These are phyloP conservation scores for Anguilla marmorata DNA, from an alignment of 2,797 vertebrate species.

Conservation along the genomic window DNA sequence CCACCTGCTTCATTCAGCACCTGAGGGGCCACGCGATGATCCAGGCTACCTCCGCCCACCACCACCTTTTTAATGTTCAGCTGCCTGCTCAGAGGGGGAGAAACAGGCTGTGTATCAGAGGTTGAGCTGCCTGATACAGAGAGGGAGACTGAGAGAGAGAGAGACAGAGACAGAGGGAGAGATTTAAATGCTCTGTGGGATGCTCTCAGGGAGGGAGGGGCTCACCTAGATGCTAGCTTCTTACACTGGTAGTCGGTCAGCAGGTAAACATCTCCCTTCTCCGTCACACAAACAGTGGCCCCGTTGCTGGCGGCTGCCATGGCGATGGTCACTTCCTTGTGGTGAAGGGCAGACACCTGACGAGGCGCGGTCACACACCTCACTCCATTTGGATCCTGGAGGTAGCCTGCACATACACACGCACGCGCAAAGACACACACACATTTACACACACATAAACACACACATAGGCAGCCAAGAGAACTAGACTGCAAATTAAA, in stretches of 20 bases:
- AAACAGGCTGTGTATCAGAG: neutral
- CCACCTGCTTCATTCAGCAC: slow-evolving; percentile 85
- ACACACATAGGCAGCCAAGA: neutral
- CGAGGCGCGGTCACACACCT: slow-evolving; percentile 85
- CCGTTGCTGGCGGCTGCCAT: slow-evolving; percentile 90
- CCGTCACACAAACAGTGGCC: slow-evolving; percentile 89
- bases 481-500: neutral
- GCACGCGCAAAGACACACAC: neutral
- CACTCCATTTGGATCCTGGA: slow-evolving; percentile 94
- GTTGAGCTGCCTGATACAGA: neutral
- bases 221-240: slow-evolving; percentile 93
- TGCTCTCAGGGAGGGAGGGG: slow-evolving; percentile 14
- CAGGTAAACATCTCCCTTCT: slow-evolving; percentile 91
- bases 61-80: slow-evolving; percentile 93
- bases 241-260: slow-evolving; percentile 95
- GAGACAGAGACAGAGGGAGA: neutral
- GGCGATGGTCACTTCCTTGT: slow-evolving; percentile 84
- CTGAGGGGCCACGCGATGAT: slow-evolving; percentile 86
- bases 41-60: slow-evolving; percentile 87
- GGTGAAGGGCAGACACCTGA: slow-evolving; percentile 92
- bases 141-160: neutral
- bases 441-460: neutral
- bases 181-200: neutral
- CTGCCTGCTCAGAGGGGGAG: slow-evolving; percentile 70
- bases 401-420: slow-evolving; percentile 75